phyloP scores from a whole-genome alignment of 1,140 invertebrate genomes.

The Bathynomus jamesi region DNA sequence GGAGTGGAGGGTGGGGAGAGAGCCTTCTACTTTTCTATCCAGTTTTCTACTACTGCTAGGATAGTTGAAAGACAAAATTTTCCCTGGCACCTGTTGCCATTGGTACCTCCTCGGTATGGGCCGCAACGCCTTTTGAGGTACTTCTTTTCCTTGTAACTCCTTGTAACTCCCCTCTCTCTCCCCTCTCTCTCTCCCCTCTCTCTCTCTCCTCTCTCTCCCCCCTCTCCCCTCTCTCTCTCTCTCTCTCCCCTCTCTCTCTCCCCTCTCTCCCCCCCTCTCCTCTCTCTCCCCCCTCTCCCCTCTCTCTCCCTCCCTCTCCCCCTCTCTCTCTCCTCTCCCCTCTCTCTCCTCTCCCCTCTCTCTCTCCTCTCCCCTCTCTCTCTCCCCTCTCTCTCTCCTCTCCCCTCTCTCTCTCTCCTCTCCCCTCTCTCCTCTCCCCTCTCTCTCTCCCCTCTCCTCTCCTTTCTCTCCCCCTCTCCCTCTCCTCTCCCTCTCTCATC shows the following conservation, averaged over 20 bases:
- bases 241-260: not conserved
- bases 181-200: not conserved
- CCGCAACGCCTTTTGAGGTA: too few species aligned
- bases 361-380: not conserved
- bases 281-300: not conserved
- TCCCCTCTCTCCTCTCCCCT: not conserved
- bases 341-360: not conserved
- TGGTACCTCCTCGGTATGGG: too few species aligned
- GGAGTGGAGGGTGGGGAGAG: too few species aligned
- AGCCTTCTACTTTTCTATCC: too few species aligned
- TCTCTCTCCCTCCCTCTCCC: constrained; percentile 80
- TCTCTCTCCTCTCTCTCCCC: not conserved
- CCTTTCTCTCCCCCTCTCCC: not conserved
- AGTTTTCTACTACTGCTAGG: too few species aligned
- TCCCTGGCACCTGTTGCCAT: too few species aligned
- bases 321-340: constrained; percentile 53
- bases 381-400: not conserved
- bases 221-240: not conserved
- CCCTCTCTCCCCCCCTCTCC: not conserved
- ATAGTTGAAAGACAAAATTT: too few species aligned
- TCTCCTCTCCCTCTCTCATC: not conserved
- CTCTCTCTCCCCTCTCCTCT: not conserved
- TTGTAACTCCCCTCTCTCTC: not conserved
- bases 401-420: not conserved
- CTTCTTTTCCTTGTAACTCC: too few species aligned